Evolutionary conservation across 2,113 vertebrate genomes (phyloP).

Genomic region (Clarias gariepinus): DNA sequence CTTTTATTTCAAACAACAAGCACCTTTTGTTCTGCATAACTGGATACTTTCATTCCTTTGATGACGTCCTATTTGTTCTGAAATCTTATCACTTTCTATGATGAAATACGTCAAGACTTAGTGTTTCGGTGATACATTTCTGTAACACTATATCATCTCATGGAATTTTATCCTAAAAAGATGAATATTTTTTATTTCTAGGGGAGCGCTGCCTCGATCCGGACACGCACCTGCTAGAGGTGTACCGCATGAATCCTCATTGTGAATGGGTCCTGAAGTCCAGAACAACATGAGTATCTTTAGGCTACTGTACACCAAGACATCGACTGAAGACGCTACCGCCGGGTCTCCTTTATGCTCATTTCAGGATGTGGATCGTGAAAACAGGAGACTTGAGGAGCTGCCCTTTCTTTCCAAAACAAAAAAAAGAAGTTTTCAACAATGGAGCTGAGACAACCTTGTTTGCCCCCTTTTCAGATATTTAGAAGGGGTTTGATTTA

Average conservation of each 20-base stretch:
- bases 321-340: background rate
- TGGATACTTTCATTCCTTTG: background rate
- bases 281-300: constrained; percentile 67
- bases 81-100: background rate
- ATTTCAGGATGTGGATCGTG: background rate
- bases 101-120: background rate
- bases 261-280: constrained; percentile 95
- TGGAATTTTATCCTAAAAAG: background rate
- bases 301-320: background rate
- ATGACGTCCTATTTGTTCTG: background rate
- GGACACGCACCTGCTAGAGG: constrained; percentile 83
- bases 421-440: background rate
- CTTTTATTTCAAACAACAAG: background rate
- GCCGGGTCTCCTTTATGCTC: constrained; percentile 28
- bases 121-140: background rate
- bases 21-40: background rate
- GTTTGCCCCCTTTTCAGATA: background rate
- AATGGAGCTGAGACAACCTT: background rate
- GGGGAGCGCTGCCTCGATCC: constrained; percentile 91
- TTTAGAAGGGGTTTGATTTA: constrained; percentile 17
- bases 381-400: constrained; percentile 17
- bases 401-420: background rate
- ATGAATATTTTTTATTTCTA: constrained; percentile 58
- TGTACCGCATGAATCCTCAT: constrained; percentile 87
- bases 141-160: background rate